Conservation (phyloP, 2,797 vertebrate genomes). For the Eutrigla gurnardus region DNA sequence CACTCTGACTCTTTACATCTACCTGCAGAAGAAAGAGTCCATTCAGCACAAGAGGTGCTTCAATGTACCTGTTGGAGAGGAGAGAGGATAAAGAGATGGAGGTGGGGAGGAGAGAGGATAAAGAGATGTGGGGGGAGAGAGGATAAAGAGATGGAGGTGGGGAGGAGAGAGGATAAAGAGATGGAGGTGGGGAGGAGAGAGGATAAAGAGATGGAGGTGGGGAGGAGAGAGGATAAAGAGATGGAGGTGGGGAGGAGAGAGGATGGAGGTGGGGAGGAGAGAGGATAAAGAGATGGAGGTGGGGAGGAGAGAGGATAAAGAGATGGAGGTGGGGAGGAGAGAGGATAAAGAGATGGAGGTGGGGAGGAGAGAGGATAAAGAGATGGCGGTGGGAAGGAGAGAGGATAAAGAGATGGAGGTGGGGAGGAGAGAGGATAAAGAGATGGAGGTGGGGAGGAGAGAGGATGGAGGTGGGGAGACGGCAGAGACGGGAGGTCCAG, state of each 20-base stretch:
- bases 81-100: constrained; percentile 40
- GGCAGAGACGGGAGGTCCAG: background rate
- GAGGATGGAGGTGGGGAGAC: constrained; percentile 10
- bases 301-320: too few species aligned
- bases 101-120: constrained; percentile 1
- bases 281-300: too few species aligned
- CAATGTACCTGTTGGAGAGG: constrained; percentile 59
- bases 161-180: too few species aligned
- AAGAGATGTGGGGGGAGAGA: too few species aligned
- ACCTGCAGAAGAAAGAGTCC: constrained; percentile 77
- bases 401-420: too few species aligned
- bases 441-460: constrained; percentile 34
- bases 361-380: too few species aligned
- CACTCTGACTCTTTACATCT: constrained; percentile 72
- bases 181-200: constrained; percentile 11
- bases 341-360: too few species aligned
- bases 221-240: constrained; percentile 36
- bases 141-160: too few species aligned
- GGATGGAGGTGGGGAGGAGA: too few species aligned
- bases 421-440: too few species aligned
- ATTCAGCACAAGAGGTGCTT: constrained; percentile 76
- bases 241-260: constrained; percentile 26
- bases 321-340: too few species aligned
- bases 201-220: constrained; percentile 55
- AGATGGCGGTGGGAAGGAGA: too few species aligned